Percentiles rank a stretch among this genome's conserved stretches.
These are phyloP conservation scores for Drosophila hamatofila DNA, from an alignment of 2,888 invertebrate species.

Conservation along the genomic window DNA sequence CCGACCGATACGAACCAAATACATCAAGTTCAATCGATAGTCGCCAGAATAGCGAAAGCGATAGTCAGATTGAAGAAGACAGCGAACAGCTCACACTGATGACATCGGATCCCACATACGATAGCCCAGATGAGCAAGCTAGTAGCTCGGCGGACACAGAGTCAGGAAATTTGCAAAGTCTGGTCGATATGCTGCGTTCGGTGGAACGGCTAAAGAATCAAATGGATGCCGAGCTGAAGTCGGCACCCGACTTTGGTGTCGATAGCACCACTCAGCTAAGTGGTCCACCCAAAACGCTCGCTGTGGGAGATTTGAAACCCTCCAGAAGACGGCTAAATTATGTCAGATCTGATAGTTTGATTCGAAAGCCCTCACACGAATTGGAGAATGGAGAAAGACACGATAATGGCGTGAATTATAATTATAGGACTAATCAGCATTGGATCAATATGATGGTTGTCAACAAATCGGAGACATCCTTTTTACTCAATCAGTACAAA, in stretches of 20 bases:
- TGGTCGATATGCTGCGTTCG: not conserved
- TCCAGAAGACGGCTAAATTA: not conserved
- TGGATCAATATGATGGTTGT: constrained; percentile 22
- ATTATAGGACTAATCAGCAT: not conserved
- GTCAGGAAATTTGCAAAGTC: not conserved
- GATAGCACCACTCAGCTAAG: not conserved
- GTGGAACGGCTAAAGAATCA: not conserved
- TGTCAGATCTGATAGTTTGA: not conserved
- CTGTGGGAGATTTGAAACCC: not conserved
- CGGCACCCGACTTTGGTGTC: too few species aligned
- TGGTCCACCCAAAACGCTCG: not conserved
- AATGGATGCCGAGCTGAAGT: not conserved
- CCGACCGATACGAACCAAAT: not conserved
- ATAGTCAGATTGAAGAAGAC: not conserved
- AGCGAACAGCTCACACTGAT: not conserved
- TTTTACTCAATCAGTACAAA: constrained; percentile 20
- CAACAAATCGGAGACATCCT: constrained; percentile 28
- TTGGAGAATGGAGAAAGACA: not conserved
- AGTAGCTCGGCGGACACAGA: not conserved
- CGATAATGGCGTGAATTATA: not conserved
- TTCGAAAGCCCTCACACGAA: not conserved
- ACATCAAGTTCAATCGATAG: not conserved
- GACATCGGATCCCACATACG: not conserved
- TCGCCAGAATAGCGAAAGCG: not conserved
- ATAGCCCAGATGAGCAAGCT: not conserved